These are phyloP conservation scores for Melanotaenia nigrans DNA, from an alignment of 2,797 vertebrate genomes.

Conservation along the genomic window DNA sequence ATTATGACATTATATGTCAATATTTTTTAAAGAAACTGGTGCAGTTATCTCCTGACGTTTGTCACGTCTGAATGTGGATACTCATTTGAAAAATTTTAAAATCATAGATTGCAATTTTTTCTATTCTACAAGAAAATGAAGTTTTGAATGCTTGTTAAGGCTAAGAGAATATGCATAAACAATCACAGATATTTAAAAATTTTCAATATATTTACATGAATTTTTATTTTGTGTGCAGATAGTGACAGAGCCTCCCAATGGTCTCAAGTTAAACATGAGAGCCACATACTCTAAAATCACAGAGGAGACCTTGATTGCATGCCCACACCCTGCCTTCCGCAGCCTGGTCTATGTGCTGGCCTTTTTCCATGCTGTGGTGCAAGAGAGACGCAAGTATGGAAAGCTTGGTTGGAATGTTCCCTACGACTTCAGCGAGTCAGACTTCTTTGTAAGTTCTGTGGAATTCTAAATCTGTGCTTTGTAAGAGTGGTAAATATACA, in stretches of 20 bases:
- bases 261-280: slow-evolving; percentile 95
- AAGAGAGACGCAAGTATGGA: slow-evolving; percentile 96
- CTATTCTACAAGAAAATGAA: neutral
- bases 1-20: neutral
- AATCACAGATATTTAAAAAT: neutral
- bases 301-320: slow-evolving; percentile 80
- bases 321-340: slow-evolving; percentile 89
- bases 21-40: neutral
- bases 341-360: slow-evolving; percentile 91
- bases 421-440: slow-evolving; percentile 97
- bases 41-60: neutral
- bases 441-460: slow-evolving; percentile 87
- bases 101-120: neutral
- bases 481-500: neutral
- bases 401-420: slow-evolving; percentile 96
- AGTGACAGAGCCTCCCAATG: slow-evolving; percentile 95
- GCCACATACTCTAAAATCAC: slow-evolving; percentile 94
- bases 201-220: slow-evolving; percentile 1
- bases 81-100: neutral
- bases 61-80: slow-evolving; percentile 1
- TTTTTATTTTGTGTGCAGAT: slow-evolving; percentile 81
- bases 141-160: neutral
- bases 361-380: slow-evolving; percentile 97
- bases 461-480: neutral
- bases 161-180: neutral